phyloP scores from a whole-genome alignment of 2,797 vertebrate genomes.

The Percopsis omiscomaycus region DNA sequence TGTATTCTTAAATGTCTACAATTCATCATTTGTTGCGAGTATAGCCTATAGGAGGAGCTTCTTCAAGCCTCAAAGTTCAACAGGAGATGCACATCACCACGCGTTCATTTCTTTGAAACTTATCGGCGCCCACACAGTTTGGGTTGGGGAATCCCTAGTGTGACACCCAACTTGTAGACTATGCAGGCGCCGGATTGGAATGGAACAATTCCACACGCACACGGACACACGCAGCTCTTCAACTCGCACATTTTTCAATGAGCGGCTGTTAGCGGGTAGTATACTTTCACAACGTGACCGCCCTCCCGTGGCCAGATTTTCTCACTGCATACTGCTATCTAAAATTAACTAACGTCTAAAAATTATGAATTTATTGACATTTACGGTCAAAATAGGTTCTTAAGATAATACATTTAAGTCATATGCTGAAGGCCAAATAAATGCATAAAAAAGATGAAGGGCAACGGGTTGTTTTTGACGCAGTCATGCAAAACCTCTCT shows the following conservation, averaged over 20 bases:
- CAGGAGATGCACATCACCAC: slow-evolving; percentile 36
- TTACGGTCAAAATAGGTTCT: no score
- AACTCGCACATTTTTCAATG: neutral
- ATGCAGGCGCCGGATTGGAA: slow-evolving; percentile 32
- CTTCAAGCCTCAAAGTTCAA: slow-evolving; percentile 32
- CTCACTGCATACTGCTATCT: neutral
- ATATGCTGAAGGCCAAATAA: neutral
- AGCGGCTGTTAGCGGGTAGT: neutral
- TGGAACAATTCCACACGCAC: slow-evolving; percentile 63
- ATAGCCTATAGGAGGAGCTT: slow-evolving; percentile 63
- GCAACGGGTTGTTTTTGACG: slow-evolving; percentile 48
- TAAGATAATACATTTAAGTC: neutral
- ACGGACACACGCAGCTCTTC: neutral
- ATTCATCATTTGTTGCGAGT: slow-evolving; percentile 40
- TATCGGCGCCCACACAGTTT: slow-evolving; percentile 39
- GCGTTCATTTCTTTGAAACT: slow-evolving; percentile 68
- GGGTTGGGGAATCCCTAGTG: slow-evolving; percentile 74
- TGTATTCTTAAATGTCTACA: slow-evolving; percentile 60
- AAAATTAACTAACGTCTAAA: neutral
- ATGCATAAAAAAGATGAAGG: neutral
- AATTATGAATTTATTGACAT: neutral
- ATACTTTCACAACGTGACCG: slow-evolving; percentile 37
- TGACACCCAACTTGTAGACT: slow-evolving; percentile 37
- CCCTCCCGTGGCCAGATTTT: slow-evolving; percentile 54
- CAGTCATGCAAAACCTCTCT: slow-evolving; percentile 79